Evolutionary conservation across 2,797 vertebrate genomes (phyloP).

Genomic region (Schizopygopsis pylzovi): DNA sequence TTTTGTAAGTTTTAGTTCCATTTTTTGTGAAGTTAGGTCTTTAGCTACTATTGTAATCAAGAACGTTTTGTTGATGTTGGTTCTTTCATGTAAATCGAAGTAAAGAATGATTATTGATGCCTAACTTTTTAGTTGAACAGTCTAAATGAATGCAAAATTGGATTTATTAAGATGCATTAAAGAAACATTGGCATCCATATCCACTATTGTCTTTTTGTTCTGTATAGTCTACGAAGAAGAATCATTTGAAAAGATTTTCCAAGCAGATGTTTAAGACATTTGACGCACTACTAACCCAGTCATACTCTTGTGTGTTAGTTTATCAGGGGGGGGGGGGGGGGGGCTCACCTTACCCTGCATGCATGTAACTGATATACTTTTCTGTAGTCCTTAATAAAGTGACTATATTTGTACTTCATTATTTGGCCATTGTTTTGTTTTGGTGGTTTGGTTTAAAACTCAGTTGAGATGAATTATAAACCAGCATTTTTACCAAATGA

Average conservation of each 20-base stretch:
- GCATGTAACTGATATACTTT: constrained; percentile 80
- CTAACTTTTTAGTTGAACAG: constrained; percentile 48
- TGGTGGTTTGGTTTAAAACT: constrained; percentile 7
- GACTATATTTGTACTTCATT: constrained; percentile 80
- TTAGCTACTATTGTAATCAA: constrained; percentile 43
- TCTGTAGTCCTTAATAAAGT: constrained; percentile 87
- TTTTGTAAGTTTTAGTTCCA: constrained; percentile 40
- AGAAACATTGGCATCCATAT: constrained; percentile 32
- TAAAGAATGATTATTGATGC: constrained; percentile 40
- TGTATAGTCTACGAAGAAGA: constrained; percentile 30
- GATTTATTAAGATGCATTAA: constrained; percentile 32
- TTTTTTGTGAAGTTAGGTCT: constrained; percentile 53
- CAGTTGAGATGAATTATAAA: background rate
- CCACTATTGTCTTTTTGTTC: constrained; percentile 24
- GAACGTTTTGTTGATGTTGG: constrained; percentile 35
- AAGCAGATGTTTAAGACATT: constrained; percentile 26
- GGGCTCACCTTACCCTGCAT: constrained; percentile 78
- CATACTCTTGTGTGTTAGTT: constrained; percentile 61
- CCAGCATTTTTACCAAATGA: background rate
- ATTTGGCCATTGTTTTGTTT: constrained; percentile 41
- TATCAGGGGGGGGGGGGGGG: constrained; percentile 66
- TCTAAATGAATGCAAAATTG: constrained; percentile 23
- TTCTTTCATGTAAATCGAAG: constrained; percentile 46
- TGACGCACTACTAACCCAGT: constrained; percentile 32
- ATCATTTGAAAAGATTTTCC: constrained; percentile 1